These are phyloP conservation scores for Muntiacus muntjak DNA, from an alignment of 2,113 vertebrate genomes.

Conservation along the genomic window DNA sequence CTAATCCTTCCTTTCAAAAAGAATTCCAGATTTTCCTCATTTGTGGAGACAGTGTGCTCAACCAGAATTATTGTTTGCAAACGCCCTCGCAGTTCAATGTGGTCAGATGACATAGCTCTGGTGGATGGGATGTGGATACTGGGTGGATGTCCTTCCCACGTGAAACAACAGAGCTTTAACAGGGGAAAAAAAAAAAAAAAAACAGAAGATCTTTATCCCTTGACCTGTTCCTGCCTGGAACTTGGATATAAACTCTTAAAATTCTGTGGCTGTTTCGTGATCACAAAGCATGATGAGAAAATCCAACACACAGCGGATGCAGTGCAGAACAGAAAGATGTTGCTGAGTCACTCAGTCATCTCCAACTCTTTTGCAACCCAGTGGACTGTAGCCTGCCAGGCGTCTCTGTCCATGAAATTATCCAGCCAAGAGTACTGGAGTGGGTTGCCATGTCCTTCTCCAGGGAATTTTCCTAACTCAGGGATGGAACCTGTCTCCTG, in stretches of 20 bases:
- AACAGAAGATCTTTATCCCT: neutral
- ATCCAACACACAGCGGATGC: neutral
- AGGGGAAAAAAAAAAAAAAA: rapidly evolving
- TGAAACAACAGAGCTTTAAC: neutral
- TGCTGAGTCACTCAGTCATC: neutral
- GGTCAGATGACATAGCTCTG: neutral
- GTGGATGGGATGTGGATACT: neutral
- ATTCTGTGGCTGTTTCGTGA: neutral
- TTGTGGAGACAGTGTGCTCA: neutral
- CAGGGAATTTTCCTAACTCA: neutral
- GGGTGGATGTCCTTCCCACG: neutral
- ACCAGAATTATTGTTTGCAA: neutral
- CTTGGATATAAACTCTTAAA: neutral
- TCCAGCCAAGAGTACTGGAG: neutral
- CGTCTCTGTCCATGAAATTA: neutral
- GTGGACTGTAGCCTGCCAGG: neutral
- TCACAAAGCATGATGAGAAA: neutral
- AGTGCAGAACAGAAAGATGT: neutral
- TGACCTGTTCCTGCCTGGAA: neutral
- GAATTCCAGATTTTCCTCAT: neutral
- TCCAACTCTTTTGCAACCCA: neutral
- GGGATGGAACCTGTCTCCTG: neutral
- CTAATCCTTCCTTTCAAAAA: neutral
- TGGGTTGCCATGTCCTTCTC: neutral
- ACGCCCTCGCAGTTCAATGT: neutral